Evolutionary conservation across 2,888 invertebrate genomes (phyloP).

Genomic region (Drosophila cognata): DNA sequence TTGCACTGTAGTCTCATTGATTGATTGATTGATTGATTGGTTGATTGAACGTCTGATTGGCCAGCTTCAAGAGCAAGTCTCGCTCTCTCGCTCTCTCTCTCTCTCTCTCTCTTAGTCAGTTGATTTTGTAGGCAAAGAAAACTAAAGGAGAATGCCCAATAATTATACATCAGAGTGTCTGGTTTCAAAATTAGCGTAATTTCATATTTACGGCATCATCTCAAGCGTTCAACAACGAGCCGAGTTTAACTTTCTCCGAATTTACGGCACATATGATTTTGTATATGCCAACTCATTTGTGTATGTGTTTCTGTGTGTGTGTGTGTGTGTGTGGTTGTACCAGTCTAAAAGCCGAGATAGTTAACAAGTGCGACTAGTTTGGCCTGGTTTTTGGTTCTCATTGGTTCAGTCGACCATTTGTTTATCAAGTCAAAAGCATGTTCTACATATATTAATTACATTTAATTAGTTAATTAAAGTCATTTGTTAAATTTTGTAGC

Average conservation of each 20-base stretch:
- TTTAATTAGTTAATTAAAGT: slow-evolving; percentile 9
- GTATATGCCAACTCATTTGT: slow-evolving; percentile 12
- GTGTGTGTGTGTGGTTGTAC: background rate
- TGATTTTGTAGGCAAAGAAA: slow-evolving; percentile 10
- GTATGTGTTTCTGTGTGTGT: background rate
- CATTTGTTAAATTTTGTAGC: background rate
- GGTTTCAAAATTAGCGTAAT: slow-evolving; percentile 51
- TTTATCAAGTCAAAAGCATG: slow-evolving; percentile 5
- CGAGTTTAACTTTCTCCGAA: slow-evolving; percentile 46
- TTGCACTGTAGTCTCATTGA: slow-evolving; percentile 35
- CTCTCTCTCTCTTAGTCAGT: background rate
- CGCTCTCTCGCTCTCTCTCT: background rate
- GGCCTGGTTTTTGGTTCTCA: background rate
- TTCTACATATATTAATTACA: slow-evolving; percentile 9
- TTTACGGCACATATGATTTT: slow-evolving; percentile 32
- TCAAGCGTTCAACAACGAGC: slow-evolving; percentile 38
- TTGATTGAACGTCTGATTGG: slow-evolving; percentile 25
- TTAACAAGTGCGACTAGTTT: slow-evolving; percentile 14
- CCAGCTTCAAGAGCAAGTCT: slow-evolving; percentile 5
- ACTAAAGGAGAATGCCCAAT: slow-evolving; percentile 40
- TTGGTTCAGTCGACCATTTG: slow-evolving; percentile 2
- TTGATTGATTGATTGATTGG: slow-evolving; percentile 37
- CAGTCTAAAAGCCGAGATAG: slow-evolving; percentile 22
- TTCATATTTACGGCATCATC: slow-evolving; percentile 42
- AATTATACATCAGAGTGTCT: slow-evolving; percentile 39